Conservation (phyloP, 2,888 invertebrate species). For the Campoplex capitator region DNA sequence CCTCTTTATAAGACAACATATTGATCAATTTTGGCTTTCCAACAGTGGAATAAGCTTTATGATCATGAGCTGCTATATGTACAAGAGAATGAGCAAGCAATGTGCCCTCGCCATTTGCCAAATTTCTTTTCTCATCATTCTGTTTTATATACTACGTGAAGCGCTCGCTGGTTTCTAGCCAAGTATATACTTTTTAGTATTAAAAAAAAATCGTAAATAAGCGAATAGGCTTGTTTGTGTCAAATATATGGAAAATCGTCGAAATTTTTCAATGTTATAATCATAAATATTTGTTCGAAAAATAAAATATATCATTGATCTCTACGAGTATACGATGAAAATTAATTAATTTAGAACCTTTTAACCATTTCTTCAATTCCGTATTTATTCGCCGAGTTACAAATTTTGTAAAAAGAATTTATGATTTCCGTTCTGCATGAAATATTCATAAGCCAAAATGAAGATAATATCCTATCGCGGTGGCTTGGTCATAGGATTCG, state of each 20-base stretch:
- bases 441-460: too few relatives aligned
- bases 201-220: not conserved
- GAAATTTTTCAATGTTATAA: not conserved
- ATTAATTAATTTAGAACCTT: not conserved
- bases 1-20: slow-evolving; percentile 5
- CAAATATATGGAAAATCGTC: not conserved
- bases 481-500: too few relatives aligned
- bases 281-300: not conserved
- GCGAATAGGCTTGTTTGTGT: not conserved
- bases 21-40: slow-evolving; percentile 32
- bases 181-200: not conserved
- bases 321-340: not conserved
- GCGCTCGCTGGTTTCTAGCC: not conserved
- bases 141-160: not conserved
- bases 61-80: not conserved
- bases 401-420: too few relatives aligned
- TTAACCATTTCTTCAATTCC: too few relatives aligned
- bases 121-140: not conserved
- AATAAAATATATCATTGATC: not conserved
- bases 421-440: too few relatives aligned
- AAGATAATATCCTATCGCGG: too few relatives aligned
- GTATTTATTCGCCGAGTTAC: too few relatives aligned
- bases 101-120: slow-evolving; percentile 22
- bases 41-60: slow-evolving; percentile 3
- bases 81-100: slow-evolving; percentile 22